phyloP scores from a whole-genome alignment of 2,888 invertebrate genomes.

The Teleiodes luculella region DNA sequence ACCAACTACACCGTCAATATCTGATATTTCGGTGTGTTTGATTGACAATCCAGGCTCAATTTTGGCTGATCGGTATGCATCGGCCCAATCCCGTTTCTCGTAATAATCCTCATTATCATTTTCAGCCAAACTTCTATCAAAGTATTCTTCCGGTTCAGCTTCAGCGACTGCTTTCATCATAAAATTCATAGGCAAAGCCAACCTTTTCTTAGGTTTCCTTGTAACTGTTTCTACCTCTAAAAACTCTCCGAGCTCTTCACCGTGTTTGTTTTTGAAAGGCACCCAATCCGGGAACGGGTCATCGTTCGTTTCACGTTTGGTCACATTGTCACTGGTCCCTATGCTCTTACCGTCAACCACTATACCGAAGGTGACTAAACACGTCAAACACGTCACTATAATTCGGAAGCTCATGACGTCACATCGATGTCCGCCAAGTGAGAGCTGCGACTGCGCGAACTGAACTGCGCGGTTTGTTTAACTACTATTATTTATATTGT shows the following conservation, averaged over 20 bases:
- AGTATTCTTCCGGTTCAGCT: conserved; percentile 54
- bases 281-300: conserved; percentile 70
- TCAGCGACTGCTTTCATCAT: conserved; percentile 54
- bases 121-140: conserved; percentile 55
- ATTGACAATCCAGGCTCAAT: conserved; percentile 25
- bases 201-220: conserved; percentile 58
- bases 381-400: not conserved
- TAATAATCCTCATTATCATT: conserved; percentile 56
- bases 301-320: conserved; percentile 46
- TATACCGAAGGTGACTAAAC: not conserved
- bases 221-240: conserved; percentile 41
- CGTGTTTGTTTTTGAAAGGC: conserved; percentile 67
- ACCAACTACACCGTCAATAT: conserved; percentile 59
- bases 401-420: conserved; percentile 24
- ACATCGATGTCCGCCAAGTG: conserved; percentile 31
- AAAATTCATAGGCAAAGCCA: conserved; percentile 60
- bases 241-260: conserved; percentile 60
- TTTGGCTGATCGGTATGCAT: conserved; percentile 38
- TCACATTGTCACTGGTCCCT: conserved; percentile 36
- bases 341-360: conserved; percentile 1
- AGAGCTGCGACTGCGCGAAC: conserved; percentile 48
- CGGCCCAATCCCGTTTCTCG: conserved; percentile 68
- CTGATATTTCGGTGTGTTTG: conserved; percentile 46
- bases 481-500: conserved; percentile 76
- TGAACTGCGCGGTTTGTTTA: conserved; percentile 55